These are phyloP conservation scores for Botia almorhae DNA, from an alignment of 2,797 vertebrate species.

Conservation along the genomic window DNA sequence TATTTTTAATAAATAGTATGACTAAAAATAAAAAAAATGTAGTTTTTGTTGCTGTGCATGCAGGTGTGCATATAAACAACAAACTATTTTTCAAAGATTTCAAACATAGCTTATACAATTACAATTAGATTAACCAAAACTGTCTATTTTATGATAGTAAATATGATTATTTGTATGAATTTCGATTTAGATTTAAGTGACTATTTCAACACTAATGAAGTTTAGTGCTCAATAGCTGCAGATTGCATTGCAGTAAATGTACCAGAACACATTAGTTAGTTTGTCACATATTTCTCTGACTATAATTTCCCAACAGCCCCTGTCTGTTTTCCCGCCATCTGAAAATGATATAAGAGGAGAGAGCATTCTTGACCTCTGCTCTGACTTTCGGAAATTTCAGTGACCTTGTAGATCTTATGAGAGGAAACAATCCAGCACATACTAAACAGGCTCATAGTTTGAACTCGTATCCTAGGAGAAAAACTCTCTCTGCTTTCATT, in stretches of 20 bases:
- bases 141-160: no score
- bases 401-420: slow-evolving; percentile 75
- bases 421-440: slow-evolving; percentile 76
- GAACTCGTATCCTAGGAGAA: slow-evolving; percentile 63
- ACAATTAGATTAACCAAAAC: no score
- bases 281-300: slow-evolving; percentile 36
- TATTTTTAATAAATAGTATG: no score
- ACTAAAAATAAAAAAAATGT: no score
- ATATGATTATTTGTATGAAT: no score
- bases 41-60: no score
- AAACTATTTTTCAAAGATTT: no score
- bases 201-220: not conserved
- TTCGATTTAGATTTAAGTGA: not conserved
- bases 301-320: slow-evolving; percentile 47
- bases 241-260: slow-evolving; percentile 14
- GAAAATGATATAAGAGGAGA: slow-evolving; percentile 76
- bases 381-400: slow-evolving; percentile 80
- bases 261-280: slow-evolving; percentile 30
- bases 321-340: slow-evolving; percentile 69
- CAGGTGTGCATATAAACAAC: no score
- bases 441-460: slow-evolving; percentile 65
- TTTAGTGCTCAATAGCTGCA: not conserved
- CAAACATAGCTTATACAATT: no score
- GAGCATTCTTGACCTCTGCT: slow-evolving; percentile 71
- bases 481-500: slow-evolving; percentile 65